These are phyloP conservation scores for Rutilus rutilus DNA, from an alignment of 2,113 vertebrate genomes.

Conservation along the genomic window DNA sequence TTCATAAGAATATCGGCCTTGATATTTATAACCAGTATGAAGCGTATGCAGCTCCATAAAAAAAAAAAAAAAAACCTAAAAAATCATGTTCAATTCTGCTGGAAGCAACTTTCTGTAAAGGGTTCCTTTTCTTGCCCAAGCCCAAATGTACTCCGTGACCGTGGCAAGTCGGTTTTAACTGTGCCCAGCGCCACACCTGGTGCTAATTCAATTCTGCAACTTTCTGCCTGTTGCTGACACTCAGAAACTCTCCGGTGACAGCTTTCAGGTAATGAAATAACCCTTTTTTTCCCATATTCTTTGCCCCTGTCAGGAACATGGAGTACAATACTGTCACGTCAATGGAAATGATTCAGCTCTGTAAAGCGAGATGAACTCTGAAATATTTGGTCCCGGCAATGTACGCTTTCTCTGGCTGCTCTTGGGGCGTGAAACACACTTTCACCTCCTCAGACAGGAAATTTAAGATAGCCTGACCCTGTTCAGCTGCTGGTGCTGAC, in stretches of 20 bases:
- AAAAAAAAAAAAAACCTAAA: background rate
- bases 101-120: background rate
- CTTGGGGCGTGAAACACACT: slow-evolving; percentile 21
- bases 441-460: slow-evolving; percentile 36
- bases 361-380: background rate
- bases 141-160: slow-evolving; percentile 8
- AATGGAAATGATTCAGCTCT: slow-evolving; percentile 31
- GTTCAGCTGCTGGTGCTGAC: slow-evolving; percentile 44
- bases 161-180: slow-evolving; percentile 14
- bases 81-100: background rate
- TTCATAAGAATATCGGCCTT: background rate
- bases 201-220: slow-evolving; percentile 17
- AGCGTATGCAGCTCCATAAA: background rate
- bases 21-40: background rate
- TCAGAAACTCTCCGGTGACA: background rate
- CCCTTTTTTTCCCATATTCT: background rate
- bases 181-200: background rate
- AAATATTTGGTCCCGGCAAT: slow-evolving; percentile 8
- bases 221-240: slow-evolving; percentile 23
- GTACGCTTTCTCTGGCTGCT: slow-evolving; percentile 3
- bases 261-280: slow-evolving; percentile 34
- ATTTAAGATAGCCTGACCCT: slow-evolving; percentile 42
- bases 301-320: slow-evolving; percentile 39
- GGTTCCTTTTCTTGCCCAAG: background rate
- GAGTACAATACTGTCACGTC: slow-evolving; percentile 38